Percentiles rank a stretch among this genome's conserved stretches.
Conservation (phyloP, 2,888 invertebrate genomes). For the Pammene fasciana region DNA sequence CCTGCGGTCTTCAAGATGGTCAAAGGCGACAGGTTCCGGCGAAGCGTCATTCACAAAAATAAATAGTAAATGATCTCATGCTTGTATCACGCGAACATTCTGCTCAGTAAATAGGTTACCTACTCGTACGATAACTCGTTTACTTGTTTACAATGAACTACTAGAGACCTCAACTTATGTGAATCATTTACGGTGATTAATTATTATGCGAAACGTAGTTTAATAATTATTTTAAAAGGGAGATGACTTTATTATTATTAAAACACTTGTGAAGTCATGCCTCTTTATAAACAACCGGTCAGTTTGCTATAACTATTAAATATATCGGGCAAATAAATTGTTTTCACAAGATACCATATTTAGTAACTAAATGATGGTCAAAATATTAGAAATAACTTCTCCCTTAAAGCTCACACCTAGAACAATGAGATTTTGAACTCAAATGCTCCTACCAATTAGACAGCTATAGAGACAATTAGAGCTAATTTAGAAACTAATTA, state of each 20-base stretch:
- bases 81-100: not conserved
- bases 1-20: conserved; percentile 4
- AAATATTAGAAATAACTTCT: not conserved
- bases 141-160: conserved; percentile 19
- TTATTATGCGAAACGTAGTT: conserved; percentile 8
- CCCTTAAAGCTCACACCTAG: not conserved
- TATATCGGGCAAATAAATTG: too few species aligned
- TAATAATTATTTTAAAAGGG: not conserved
- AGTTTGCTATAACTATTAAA: not conserved
- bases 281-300: not conserved
- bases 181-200: conserved; percentile 20
- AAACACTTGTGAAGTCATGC: not conserved
- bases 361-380: too few species aligned
- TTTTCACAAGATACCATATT: too few species aligned
- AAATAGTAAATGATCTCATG: conserved; percentile 23
- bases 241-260: not conserved
- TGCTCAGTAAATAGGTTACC: conserved; percentile 11
- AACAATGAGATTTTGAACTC: conserved; percentile 5
- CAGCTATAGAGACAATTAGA: conserved; percentile 9
- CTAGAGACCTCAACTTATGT: not conserved
- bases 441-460: not conserved
- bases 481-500: conserved; percentile 17
- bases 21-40: conserved; percentile 4
- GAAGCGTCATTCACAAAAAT: conserved; percentile 21
- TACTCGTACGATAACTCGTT: conserved; percentile 14